Percentiles rank a stretch among this genome's conserved stretches.
Conservation (phyloP, 2,888 invertebrate species). For the Tetragnatha montana region DNA sequence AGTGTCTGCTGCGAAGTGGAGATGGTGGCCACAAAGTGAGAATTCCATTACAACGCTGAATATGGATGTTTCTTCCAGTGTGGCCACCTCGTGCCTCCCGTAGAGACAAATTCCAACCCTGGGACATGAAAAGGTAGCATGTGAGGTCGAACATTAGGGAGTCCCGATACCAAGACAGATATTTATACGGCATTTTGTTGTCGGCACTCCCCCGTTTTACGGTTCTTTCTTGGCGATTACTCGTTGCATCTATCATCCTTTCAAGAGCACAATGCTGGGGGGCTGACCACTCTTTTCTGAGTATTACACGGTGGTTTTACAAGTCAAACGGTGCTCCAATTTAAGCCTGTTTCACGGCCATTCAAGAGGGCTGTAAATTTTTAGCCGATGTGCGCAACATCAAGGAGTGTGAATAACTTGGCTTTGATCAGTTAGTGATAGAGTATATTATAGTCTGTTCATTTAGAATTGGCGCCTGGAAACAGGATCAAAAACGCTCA, state of each 20-base stretch:
- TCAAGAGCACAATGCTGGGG: neutral
- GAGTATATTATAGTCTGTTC: too few species aligned
- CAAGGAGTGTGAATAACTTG: too few species aligned
- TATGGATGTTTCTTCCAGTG: constrained; percentile 7
- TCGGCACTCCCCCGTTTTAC: neutral
- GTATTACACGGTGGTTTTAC: too few species aligned
- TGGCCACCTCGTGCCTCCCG: constrained; percentile 34
- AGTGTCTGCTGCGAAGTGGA: constrained; percentile 7
- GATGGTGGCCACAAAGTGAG: constrained; percentile 34
- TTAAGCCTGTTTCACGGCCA: too few species aligned
- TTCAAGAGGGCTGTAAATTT: too few species aligned
- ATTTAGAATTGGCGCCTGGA: too few species aligned
- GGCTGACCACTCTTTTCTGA: too few species aligned
- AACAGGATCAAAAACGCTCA: too few species aligned
- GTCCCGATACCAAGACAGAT: neutral
- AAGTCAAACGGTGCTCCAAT: too few species aligned
- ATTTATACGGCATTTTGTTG: neutral
- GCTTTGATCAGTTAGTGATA: too few species aligned
- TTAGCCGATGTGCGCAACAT: too few species aligned
- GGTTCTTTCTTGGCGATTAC: neutral
- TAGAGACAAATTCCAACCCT: neutral
- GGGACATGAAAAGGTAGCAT: neutral
- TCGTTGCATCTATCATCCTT: neutral
- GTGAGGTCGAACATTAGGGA: neutral
- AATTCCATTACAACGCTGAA: constrained; percentile 45